Base-by-base conservation (phyloP, 2,113 vertebrate genomes). In the Genyomyrus donnyi region DNA sequence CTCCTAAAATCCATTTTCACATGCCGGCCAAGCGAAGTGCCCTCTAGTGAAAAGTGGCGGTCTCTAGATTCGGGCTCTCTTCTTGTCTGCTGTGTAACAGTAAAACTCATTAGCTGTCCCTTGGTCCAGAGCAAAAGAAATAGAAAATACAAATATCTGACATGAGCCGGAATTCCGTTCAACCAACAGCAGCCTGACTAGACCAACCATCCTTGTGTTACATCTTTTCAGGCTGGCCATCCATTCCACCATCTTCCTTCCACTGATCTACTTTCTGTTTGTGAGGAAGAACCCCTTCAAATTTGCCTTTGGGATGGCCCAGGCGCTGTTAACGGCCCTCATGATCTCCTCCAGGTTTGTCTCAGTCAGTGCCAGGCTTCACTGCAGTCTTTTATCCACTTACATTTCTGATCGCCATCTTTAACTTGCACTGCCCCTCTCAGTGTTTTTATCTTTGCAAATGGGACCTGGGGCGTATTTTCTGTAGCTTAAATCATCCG, bases 221-320 rank as follows among this genome's bases (percentile, higher is more conserved):
- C 88, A 91, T 4, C 58, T 87, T 66, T 13, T 27, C 95, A 99
- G 98, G 90, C 97, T 99, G 89, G 97, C 97, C 84, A 98, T 99
- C 92, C 98, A 99, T 90, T 96, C 97, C 84, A 90, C 92, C 77
- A 1, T 99, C 88, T 95, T 97, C 17, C 95, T 99, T 83, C 98
- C 98, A 0, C 94, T 98, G 85, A 97, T 99, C 91, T 99, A 97
- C 92, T 97, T 99, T 62, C 86, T 97, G 92, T 92, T 99, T 10
- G 98, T 99, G 90, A 95, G 98, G 89, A 99, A 98, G 94, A 99
- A 99, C 92, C 98, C 98, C 1, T 99, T 97, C 90, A 96, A 91
- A 0, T 99, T 99, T 92, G 96, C 96, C 10, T 93, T 98, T 93
- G 98, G 98, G 15, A 99, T 99, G 98, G 97, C 98, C 39, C 98